Percentiles rank a stretch among this genome's conserved stretches.
Conservation (phyloP, 2,797 vertebrate species). For the Taeniopygia guttata region DNA sequence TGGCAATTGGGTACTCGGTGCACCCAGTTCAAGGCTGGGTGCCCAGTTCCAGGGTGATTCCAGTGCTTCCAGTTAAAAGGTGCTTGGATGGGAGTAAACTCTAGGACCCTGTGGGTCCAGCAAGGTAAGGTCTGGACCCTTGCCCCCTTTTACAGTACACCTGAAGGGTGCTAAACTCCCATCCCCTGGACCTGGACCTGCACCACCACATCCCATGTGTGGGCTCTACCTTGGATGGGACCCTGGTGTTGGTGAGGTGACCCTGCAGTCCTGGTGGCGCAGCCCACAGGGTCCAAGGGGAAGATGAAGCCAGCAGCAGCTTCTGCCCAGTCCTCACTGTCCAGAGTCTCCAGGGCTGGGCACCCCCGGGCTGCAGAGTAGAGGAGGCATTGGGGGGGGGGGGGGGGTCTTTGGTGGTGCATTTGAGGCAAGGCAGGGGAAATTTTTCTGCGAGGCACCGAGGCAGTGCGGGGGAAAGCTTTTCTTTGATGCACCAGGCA, state of each 20-base stretch:
- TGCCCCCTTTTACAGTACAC: too few relatives aligned
- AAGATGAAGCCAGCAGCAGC: neutral
- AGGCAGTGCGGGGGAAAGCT: too few relatives aligned
- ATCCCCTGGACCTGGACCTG: neutral
- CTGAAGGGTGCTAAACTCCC: neutral
- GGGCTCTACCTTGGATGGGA: neutral
- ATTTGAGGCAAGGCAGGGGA: neutral
- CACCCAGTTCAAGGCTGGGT: neutral
- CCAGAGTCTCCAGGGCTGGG: accelerated
- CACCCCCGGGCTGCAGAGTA: accelerated
- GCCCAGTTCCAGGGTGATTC: neutral
- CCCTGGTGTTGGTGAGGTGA: neutral
- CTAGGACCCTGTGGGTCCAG: too few relatives aligned
- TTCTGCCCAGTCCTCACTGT: neutral
- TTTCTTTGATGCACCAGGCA: neutral
- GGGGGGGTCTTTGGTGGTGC: accelerated
- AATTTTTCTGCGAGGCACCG: accelerated
- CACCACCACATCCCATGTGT: accelerated
- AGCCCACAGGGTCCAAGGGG: too few relatives aligned
- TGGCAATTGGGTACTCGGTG: accelerated
- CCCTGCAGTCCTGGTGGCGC: accelerated
- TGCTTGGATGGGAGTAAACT: too few relatives aligned
- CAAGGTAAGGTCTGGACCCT: neutral
- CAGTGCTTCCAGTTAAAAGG: neutral
- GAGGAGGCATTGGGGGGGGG: accelerated